Evolutionary conservation across 2,113 vertebrate genomes (phyloP), one percentile per base, ranked within the genome.

Genomic region (Struthio camelus): DNA sequence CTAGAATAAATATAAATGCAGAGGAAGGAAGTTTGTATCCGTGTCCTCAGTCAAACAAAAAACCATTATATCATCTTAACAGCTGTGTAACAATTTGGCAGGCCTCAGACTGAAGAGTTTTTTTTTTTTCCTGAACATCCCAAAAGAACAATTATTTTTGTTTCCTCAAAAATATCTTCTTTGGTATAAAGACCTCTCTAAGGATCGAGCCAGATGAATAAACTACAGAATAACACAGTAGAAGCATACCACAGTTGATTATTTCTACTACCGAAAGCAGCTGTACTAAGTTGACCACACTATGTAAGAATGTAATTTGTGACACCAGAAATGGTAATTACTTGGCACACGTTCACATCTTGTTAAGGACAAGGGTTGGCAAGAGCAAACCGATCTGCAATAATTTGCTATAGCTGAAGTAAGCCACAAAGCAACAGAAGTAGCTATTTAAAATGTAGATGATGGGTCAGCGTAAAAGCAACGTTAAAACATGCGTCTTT

Each of bases 141-240:
- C 94, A 91, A 91, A 97, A 95, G 89, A 93, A 96, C 87, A 95
- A 97, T 94, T 88, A 97, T 96, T 97, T 97, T 95, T 94, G 40
- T 93, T 96, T 94, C 94, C 88, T 94, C 62, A 89, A 92, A 97
- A 93, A 94, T 90, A 95, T 88, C 84, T 79, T 92, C 51, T 83
- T 94, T 92, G 65, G 65, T 88, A 95, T 89, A 88, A 94, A 96
- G 77, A 77, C 18, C 30, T 85, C 84, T 66, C 71, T 84, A 77
- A 93, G 48, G 51, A 88, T 0, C 59, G 51, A 94, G 50, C 5
- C 82, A 93, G 76, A 97, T 84, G 70, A 96, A 96, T 89, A 59
- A 80, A 82, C 83, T 93, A 72, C 69, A 95, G 87, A 93, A 94
- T 4, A 90, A 27, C 88, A 84, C 61, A 81, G 59, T 80, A 61